Conservation (phyloP, 2,888 invertebrate genomes). For the Xanthia togata region DNA sequence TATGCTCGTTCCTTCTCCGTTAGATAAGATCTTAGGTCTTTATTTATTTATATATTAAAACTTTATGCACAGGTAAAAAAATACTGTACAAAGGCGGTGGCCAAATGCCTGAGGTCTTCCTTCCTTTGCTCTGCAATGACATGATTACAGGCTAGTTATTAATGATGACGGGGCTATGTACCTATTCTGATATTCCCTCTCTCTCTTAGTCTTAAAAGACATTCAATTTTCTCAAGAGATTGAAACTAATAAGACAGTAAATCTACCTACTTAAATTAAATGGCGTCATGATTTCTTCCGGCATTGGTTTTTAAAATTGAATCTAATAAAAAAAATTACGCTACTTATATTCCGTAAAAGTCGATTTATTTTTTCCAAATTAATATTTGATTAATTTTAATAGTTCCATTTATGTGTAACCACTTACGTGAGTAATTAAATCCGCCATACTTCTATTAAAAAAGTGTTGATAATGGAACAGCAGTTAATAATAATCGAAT, state of each 20-base stretch:
- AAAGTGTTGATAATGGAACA: constrained; percentile 47
- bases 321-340: neutral
- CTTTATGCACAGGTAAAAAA: too few species aligned
- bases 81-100: too few species aligned
- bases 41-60: too few species aligned
- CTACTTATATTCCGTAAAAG: neutral
- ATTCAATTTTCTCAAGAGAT: neutral
- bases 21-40: neutral
- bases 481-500: constrained; percentile 43
- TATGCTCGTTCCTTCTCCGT: neutral
- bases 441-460: constrained; percentile 21
- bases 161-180: neutral
- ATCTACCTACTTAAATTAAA: neutral
- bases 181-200: neutral
- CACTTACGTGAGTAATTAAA: constrained; percentile 31
- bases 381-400: constrained; percentile 7
- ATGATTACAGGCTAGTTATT: neutral
- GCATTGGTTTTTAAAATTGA: neutral
- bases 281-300: neutral
- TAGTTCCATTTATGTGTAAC: neutral
- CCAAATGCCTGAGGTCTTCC: too few species aligned
- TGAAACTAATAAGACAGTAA: neutral
- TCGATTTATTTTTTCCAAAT: neutral
- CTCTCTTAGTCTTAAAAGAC: neutral
- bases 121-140: neutral